A percentile compares a stretch with the other conserved stretches of the same genome.
These are phyloP conservation scores for Dasypogon diadema DNA, from an alignment of 2,888 invertebrate genomes.

Conservation along the genomic window DNA sequence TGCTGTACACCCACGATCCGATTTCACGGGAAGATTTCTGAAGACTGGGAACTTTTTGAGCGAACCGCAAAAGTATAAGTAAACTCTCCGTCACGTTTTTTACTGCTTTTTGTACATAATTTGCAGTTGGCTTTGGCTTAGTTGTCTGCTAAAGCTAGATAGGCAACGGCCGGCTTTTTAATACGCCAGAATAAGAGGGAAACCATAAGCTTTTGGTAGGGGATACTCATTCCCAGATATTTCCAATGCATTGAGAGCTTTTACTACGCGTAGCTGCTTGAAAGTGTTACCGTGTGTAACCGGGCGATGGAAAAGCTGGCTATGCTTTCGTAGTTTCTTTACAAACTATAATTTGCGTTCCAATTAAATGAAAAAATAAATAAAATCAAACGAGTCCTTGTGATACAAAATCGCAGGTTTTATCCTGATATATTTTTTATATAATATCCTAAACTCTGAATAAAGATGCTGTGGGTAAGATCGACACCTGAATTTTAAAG, in stretches of 20 bases:
- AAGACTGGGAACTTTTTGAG: slow-evolving; percentile 35
- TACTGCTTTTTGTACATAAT: neutral
- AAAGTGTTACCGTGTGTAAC: too few relatives aligned
- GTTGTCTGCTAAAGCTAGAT: neutral
- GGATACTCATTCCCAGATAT: neutral
- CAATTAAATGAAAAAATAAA: too few relatives aligned
- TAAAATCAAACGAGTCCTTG: too few relatives aligned
- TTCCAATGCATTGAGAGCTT: neutral
- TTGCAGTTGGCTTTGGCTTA: neutral
- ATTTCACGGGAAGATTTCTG: slow-evolving; percentile 22
- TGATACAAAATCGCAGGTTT: too few relatives aligned
- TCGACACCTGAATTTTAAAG: too few relatives aligned
- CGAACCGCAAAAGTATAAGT: slow-evolving; percentile 17
- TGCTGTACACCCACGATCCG: neutral
- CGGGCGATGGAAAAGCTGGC: too few relatives aligned
- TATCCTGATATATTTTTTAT: too few relatives aligned
- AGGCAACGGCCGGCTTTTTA: neutral
- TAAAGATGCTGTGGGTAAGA: too few relatives aligned
- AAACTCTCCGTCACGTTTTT: neutral
- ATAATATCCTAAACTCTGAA: too few relatives aligned
- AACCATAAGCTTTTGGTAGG: neutral
- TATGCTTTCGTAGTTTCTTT: too few relatives aligned
- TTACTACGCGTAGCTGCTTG: too few relatives aligned
- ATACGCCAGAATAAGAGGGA: neutral
- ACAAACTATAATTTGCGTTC: too few relatives aligned